Base-by-base conservation (phyloP, 2,888 invertebrate species). In the Linnaemya tessellans region DNA sequence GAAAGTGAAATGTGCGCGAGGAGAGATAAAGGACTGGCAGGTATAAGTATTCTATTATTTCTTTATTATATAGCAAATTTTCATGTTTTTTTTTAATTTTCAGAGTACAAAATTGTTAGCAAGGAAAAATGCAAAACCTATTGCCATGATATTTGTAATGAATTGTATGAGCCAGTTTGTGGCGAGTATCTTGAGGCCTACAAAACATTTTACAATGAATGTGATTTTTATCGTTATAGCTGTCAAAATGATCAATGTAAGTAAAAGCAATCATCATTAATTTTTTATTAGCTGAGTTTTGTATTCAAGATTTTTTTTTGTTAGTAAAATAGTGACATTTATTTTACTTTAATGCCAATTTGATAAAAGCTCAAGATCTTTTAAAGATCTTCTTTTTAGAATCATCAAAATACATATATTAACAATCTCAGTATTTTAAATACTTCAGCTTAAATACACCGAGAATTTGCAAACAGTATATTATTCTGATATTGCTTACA, bases 241-340 rank as follows among this genome's bases (percentile, higher is more conserved):
- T 85, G 82, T 13, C 58, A 60, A 18, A 65, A 74, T 7, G 13
- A 71, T 41, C 22, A 82, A 64, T 75, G 84, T 85, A 68, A 84
- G 84, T 80, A n/a, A 46, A 46, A n/a, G n/a, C 5, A 49, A 49
- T n/a, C n/a, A n/a, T n/a, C n/a, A n/a, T n/a, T n/a, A n/a, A n/a
- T n/a, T 38, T 38, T 10, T 38, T 38, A 38, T 38, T 38, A n/a
- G n/a, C n/a, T n/a, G n/a, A n/a, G n/a, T n/a, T n/a, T n/a, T n/a
- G n/a, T n/a, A n/a, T n/a, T n/a, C n/a, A n/a, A n/a, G n/a, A n/a
- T n/a, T n/a, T n/a, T n/a, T n/a, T n/a, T n/a, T n/a, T n/a, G n/a
- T n/a, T n/a, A n/a, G n/a, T n/a, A n/a, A n/a, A n/a, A n/a, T n/a
- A n/a, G n/a, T n/a, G n/a, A n/a, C n/a, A n/a, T n/a, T n/a, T n/a